Percentiles rank a stretch among this genome's conserved stretches.
Conservation (phyloP, 2,113 vertebrate genomes). For the Syngnathus typhle region DNA sequence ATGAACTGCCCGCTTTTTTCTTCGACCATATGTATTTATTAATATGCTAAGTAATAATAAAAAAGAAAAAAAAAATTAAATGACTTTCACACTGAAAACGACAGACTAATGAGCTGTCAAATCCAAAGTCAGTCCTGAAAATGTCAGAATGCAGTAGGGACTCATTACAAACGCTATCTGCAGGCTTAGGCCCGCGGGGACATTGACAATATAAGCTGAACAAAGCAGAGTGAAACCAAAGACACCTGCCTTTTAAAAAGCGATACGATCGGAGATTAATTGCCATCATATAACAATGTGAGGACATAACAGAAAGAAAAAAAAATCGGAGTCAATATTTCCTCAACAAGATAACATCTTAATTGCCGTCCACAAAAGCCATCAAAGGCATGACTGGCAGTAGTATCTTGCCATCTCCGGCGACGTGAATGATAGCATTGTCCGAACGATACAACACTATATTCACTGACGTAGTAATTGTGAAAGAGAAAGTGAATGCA, state of each 20-base stretch:
- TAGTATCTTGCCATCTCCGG: constrained; percentile 13
- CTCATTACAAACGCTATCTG: constrained; percentile 61
- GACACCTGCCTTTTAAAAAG: constrained; percentile 10
- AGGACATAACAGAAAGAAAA: background rate
- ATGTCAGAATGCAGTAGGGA: constrained; percentile 64
- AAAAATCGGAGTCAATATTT: constrained; percentile 10
- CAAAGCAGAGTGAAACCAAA: constrained; percentile 22
- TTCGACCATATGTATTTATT: no score
- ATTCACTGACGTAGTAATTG: constrained; percentile 21
- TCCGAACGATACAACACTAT: constrained; percentile 23
- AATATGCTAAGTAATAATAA: no score
- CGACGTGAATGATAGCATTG: constrained; percentile 10
- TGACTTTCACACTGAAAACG: background rate
- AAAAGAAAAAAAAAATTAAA: background rate
- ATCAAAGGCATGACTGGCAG: constrained; percentile 3
- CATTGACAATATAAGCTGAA: constrained; percentile 29
- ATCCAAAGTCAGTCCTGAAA: constrained; percentile 50
- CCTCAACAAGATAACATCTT: constrained; percentile 2
- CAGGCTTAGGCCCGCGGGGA: constrained; percentile 31
- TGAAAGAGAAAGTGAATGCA: constrained; percentile 19
- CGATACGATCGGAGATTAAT: background rate
- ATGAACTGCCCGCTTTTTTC: no score
- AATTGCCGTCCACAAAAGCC: constrained; percentile 7
- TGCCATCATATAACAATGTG: constrained; percentile 8
- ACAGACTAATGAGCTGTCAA: constrained; percentile 59